Conservation (phyloP, 2,888 invertebrate species). For the Dicranocentrus wangi region DNA sequence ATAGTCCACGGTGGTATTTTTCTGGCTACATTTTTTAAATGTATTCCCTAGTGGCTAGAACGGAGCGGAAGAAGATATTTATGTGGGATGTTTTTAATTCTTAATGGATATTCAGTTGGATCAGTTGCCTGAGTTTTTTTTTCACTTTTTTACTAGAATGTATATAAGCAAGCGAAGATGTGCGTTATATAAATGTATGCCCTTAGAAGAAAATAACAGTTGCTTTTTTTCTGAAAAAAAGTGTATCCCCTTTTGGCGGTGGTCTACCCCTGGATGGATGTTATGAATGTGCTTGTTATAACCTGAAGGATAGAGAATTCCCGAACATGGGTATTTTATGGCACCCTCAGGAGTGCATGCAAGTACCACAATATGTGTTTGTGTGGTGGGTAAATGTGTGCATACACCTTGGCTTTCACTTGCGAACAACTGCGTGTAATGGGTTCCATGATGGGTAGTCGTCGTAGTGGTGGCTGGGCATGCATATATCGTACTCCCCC, state of each 20-base stretch:
- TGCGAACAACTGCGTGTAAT: conserved; percentile 47
- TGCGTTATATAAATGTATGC: conserved; percentile 22
- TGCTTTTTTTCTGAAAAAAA: conserved; percentile 12
- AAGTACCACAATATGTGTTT: conserved; percentile 54
- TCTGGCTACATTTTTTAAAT: conserved; percentile 67
- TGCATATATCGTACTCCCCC: conserved; percentile 42
- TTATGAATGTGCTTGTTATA: conserved; percentile 60
- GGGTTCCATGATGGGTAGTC: conserved; percentile 30
- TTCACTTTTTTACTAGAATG: conserved; percentile 42
- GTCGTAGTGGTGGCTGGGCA: neutral
- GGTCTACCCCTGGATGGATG: conserved; percentile 36
- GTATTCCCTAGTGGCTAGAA: conserved; percentile 69
- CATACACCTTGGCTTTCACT: conserved; percentile 54
- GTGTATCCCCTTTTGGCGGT: conserved; percentile 27
- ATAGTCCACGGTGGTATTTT: conserved; percentile 63
- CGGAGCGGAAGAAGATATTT: conserved; percentile 71
- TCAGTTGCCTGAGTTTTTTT: conserved; percentile 66
- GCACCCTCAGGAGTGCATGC: conserved; percentile 69
- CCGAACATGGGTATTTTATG: conserved; percentile 70
- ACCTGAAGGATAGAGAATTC: conserved; percentile 57
- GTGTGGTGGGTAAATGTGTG: conserved; percentile 35
- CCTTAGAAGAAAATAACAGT: conserved; percentile 20
- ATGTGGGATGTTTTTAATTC: conserved; percentile 73
- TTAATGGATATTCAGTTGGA: conserved; percentile 73
- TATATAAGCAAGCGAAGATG: conserved; percentile 16